Evolutionary conservation across 2,888 invertebrate species (phyloP).

Genomic region (Spodoptera picta): DNA sequence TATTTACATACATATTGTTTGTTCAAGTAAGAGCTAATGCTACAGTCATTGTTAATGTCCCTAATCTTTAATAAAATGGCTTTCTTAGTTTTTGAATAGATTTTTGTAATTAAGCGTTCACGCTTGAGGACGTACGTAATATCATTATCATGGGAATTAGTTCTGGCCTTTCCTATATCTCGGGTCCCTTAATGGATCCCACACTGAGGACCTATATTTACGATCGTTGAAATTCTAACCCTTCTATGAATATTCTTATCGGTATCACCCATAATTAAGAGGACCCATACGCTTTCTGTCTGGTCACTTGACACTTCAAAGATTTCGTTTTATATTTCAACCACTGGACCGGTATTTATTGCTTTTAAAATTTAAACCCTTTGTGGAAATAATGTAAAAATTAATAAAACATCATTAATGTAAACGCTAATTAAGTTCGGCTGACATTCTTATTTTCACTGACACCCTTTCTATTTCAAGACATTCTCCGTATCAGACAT

Average conservation of each 20-base stretch:
- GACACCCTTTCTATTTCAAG: conserved; percentile 51
- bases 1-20: too few relatives aligned
- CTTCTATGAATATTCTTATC: background rate
- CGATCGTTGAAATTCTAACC: background rate
- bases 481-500: conserved; percentile 47
- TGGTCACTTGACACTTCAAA: background rate
- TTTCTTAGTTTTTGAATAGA: too few relatives aligned
- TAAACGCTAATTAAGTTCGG: conserved; percentile 24
- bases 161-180: too few relatives aligned
- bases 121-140: too few relatives aligned
- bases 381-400: conserved; percentile 11
- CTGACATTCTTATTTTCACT: conserved; percentile 42
- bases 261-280: too few relatives aligned
- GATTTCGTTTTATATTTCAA: background rate
- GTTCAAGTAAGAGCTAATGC: too few relatives aligned
- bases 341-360: too few relatives aligned
- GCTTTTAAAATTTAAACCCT: conserved; percentile 2
- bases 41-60: too few relatives aligned
- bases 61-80: too few relatives aligned
- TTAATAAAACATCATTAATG: conserved; percentile 1
- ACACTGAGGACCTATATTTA: conserved; percentile 4
- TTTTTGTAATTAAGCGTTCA: too few relatives aligned
- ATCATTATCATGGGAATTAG: too few relatives aligned
- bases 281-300: too few relatives aligned
- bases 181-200: background rate